These are phyloP conservation scores for Panopea generosa DNA, from an alignment of 2,888 invertebrate species.

Conservation along the genomic window DNA sequence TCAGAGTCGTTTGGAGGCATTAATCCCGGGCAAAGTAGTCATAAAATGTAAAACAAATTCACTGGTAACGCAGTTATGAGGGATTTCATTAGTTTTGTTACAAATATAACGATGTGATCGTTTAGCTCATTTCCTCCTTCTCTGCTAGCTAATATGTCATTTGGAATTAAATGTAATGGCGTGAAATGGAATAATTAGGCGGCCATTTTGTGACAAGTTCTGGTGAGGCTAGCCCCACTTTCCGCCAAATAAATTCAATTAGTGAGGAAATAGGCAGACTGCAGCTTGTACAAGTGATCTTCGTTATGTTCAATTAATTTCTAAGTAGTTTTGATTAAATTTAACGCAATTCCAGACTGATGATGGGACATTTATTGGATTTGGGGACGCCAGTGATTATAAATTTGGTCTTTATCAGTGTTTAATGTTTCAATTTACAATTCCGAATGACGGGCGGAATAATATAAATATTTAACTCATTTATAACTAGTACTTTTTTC, in stretches of 20 bases:
- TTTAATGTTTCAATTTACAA: conserved; percentile 29
- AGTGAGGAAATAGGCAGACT: conserved; percentile 51
- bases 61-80: conserved; percentile 57
- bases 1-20: conserved; percentile 1
- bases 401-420: conserved; percentile 48
- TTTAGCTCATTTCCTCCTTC: conserved; percentile 55
- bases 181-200: conserved; percentile 62
- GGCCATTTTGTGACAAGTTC: conserved; percentile 57
- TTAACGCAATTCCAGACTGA: conserved; percentile 58
- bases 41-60: conserved; percentile 51
- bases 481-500: too few relatives aligned
- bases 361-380: conserved; percentile 60
- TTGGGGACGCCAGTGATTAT: conserved; percentile 45
- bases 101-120: conserved; percentile 54
- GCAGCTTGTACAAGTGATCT: conserved; percentile 55
- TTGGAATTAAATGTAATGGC: conserved; percentile 56
- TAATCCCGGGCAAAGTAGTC: conserved; percentile 7
- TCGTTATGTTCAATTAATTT: conserved; percentile 65
- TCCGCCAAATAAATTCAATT: conserved; percentile 68
- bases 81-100: conserved; percentile 62
- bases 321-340: conserved; percentile 68
- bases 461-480: neutral
- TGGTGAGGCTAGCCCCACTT: conserved; percentile 36
- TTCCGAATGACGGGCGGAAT: neutral
- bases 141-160: conserved; percentile 65